These are phyloP conservation scores for Graptemys geographica DNA, from an alignment of 2,797 vertebrate genomes.

Conservation along the genomic window DNA sequence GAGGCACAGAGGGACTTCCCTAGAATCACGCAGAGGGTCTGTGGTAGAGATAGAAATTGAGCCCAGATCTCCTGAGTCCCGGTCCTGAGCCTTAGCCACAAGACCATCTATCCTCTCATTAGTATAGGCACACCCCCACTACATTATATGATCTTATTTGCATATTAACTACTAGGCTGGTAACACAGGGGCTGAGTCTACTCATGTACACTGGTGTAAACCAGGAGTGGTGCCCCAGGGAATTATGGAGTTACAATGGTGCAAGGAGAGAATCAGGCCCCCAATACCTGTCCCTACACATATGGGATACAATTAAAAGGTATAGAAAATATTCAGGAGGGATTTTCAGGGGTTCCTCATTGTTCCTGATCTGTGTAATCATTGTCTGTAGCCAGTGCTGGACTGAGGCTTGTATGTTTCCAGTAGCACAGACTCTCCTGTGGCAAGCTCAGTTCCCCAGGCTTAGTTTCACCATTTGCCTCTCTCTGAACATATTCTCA, in stretches of 20 bases:
- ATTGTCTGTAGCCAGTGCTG: not conserved
- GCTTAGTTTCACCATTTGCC: not conserved
- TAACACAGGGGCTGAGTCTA: not conserved
- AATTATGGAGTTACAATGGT: not conserved
- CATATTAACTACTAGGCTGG: not conserved
- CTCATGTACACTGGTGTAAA: not conserved
- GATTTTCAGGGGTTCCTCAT: not conserved
- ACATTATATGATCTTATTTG: not conserved
- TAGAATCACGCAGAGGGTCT: rapidly evolving
- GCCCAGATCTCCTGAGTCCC: not conserved
- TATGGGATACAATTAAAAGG: not conserved
- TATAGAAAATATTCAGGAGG: not conserved
- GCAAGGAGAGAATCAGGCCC: not conserved
- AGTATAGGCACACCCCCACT: not conserved
- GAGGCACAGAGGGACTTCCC: not conserved
- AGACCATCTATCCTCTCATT: not conserved
- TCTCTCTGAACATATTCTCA: not conserved
- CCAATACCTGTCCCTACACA: not conserved
- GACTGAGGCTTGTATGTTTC: not conserved
- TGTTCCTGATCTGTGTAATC: not conserved
- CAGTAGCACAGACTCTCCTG: not conserved
- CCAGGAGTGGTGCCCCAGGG: not conserved
- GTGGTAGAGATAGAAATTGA: rapidly evolving
- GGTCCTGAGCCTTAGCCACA: not conserved
- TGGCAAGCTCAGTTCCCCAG: not conserved